Evolutionary conservation across 2,113 vertebrate species (phyloP), one percentile per base, ranked within the genome.

Genomic region (Sylvia atricapilla): DNA sequence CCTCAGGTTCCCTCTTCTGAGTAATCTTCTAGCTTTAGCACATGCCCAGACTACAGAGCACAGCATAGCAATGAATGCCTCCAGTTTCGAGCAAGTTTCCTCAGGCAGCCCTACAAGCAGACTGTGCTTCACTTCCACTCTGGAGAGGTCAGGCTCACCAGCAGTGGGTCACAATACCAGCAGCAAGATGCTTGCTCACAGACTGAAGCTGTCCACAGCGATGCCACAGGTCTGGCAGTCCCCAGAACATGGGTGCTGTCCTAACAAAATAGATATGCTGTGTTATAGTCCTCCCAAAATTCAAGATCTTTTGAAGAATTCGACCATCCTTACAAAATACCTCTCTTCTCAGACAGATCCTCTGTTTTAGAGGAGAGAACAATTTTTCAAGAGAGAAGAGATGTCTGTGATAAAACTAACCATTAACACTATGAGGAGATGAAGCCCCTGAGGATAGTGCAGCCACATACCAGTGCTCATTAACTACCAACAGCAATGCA

Each of bases 41-140:
- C 72, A 66, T 15, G 23, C 23, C 43, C 43, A 27, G 69, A 46
- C 28, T 33, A 33, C 23, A 47, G 58, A 59, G 49, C 10, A 23
- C 2, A 75, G 43, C 0, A 0, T 1, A 55, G 27, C 44, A 41
- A 15, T 7, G 25, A 79, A 39, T 15, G 72, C 37, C 30, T 73
- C 31, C 62, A 53, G 47, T 37, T 69, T 33, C 46, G 83, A 62
- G 23, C 15, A 31, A 50, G 22, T 13, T 53, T 49, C 37, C 23
- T 53, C 58, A 47, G 55, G 39, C 69, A 63, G 74, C 33, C 11
- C 3, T 33, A 10, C 3, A 11, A 59, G 56, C 35, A 50, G 30
- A 16, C 9, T 50, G 56, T 43, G n/a, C 39, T 37, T 25, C 5
- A 2, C 37, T n/a, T n/a, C 50, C n/a, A 8, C 3, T 7, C 59